These are phyloP conservation scores for Exocentrus adspersus DNA, from an alignment of 2,888 invertebrate genomes.

Conservation along the genomic window DNA sequence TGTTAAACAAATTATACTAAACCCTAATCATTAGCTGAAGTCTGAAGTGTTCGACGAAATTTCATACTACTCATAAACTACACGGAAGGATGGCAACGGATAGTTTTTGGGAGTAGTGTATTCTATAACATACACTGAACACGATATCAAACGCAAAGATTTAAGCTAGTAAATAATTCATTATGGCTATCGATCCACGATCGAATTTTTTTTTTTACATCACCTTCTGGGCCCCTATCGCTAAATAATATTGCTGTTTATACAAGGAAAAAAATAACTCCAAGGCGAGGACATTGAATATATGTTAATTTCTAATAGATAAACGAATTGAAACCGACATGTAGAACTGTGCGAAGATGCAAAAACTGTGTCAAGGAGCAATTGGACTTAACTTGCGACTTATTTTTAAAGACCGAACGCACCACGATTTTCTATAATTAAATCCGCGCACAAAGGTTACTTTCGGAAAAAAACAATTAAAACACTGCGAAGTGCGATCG, in stretches of 20 bases:
- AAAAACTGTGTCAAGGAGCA: constrained; percentile 3
- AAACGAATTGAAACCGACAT: not conserved
- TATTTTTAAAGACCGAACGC: not conserved
- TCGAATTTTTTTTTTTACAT: not conserved
- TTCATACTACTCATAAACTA: no score
- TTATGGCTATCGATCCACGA: no score
- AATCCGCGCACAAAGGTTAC: constrained; percentile 1
- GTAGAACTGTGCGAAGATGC: not conserved
- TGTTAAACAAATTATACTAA: no score
- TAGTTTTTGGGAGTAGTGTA: no score
- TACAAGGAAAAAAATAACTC: not conserved
- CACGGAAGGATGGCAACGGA: no score
- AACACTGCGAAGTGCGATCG: not conserved
- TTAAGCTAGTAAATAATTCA: no score
- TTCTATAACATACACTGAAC: no score
- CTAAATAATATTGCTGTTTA: not conserved
- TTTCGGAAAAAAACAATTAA: constrained; percentile 1
- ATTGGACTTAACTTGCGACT: not conserved
- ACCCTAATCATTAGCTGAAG: no score
- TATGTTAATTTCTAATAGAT: not conserved
- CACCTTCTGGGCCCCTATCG: not conserved
- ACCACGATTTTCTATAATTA: not conserved
- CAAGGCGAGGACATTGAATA: not conserved
- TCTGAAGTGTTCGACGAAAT: no score
- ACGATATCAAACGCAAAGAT: no score